Percentiles rank a stretch among this genome's conserved stretches.
Conservation (phyloP, 2,113 vertebrate genomes). For the Charadrius vociferus region DNA sequence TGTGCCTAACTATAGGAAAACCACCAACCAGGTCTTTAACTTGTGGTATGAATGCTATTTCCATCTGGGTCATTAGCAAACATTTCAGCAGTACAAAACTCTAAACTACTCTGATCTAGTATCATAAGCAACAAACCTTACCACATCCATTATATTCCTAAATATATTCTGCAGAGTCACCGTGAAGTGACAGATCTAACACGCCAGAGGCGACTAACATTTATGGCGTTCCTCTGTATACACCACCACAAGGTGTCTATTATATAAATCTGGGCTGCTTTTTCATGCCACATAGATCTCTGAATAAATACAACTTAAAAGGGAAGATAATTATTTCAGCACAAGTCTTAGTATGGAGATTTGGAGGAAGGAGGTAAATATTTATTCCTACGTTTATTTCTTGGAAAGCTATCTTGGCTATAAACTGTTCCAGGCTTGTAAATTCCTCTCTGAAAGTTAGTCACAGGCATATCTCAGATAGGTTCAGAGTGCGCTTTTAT, state of each 20-base stretch:
- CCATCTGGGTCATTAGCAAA: constrained; percentile 14
- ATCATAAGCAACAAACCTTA: neutral
- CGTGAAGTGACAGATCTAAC: neutral
- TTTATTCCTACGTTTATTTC: constrained; percentile 38
- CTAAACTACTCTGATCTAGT: neutral
- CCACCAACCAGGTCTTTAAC: neutral
- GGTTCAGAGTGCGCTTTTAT: neutral
- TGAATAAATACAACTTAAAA: constrained; percentile 43
- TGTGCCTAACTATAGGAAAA: neutral
- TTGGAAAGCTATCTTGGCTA: constrained; percentile 12
- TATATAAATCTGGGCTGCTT: neutral
- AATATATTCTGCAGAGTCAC: neutral
- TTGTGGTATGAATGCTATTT: constrained; percentile 22
- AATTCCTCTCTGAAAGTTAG: neutral
- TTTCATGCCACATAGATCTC: neutral
- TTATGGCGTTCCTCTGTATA: neutral
- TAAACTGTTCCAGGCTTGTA: constrained; percentile 15
- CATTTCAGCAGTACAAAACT: neutral
- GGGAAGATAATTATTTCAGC: constrained; percentile 22
- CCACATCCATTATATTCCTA: neutral
- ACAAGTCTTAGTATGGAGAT: neutral
- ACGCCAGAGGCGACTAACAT: neutral
- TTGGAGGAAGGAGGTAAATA: constrained; percentile 14
- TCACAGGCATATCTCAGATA: neutral
- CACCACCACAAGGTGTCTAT: neutral